These are phyloP conservation scores for Strix aluco DNA, from an alignment of 2,113 vertebrate genomes.

Conservation along the genomic window DNA sequence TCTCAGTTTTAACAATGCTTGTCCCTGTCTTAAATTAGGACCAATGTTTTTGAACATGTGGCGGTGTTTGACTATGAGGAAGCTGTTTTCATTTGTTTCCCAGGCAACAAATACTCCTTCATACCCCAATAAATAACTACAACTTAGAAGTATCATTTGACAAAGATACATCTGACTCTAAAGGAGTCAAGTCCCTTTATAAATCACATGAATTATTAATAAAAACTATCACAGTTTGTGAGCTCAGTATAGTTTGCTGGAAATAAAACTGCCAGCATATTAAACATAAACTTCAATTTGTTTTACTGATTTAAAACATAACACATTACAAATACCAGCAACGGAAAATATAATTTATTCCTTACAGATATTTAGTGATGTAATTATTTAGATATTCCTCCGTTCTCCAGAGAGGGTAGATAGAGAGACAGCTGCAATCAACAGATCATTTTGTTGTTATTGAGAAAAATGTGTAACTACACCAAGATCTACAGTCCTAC, in stretches of 20 bases:
- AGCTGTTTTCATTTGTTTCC: constrained; percentile 52
- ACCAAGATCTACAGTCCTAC: neutral
- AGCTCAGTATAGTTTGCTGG: constrained; percentile 18
- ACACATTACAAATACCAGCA: constrained; percentile 44
- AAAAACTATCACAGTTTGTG: constrained; percentile 22
- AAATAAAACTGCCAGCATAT: constrained; percentile 50
- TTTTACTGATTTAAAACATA: constrained; percentile 70
- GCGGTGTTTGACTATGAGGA: neutral
- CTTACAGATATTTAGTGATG: constrained; percentile 72
- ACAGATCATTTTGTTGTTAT: constrained; percentile 43
- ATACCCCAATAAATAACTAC: constrained; percentile 23
- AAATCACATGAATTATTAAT: constrained; percentile 42
- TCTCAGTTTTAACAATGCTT: neutral
- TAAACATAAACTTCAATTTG: constrained; percentile 49
- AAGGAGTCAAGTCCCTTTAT: constrained; percentile 11
- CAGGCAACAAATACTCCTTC: constrained; percentile 32
- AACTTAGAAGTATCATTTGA: constrained; percentile 20
- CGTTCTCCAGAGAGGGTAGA: constrained; percentile 32
- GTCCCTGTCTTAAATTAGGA: constrained; percentile 13
- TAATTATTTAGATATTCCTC: constrained; percentile 74
- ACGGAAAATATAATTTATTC: constrained; percentile 67
- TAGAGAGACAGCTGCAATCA: constrained; percentile 58
- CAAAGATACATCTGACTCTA: constrained; percentile 43
- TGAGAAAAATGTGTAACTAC: neutral
- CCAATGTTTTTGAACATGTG: neutral